Conservation (phyloP, 2,797 vertebrate genomes). For the Tapirus indicus region DNA sequence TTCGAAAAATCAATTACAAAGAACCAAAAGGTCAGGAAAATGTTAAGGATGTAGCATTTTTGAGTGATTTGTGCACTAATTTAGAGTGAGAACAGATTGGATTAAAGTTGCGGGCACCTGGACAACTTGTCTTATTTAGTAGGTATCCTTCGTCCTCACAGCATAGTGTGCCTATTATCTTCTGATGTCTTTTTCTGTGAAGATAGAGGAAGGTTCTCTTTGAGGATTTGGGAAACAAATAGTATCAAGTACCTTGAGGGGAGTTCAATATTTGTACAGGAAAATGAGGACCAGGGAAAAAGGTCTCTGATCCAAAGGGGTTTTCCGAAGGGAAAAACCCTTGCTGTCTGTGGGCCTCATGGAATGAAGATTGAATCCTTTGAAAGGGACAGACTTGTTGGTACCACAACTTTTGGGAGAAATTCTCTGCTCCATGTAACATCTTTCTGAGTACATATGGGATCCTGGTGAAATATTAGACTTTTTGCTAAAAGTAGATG, state of each 20-base stretch:
- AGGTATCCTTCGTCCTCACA: neutral
- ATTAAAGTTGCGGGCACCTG: neutral
- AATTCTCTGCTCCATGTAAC: rapidly evolving
- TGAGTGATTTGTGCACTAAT: neutral
- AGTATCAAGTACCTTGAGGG: neutral
- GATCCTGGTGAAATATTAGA: neutral
- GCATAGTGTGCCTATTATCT: neutral
- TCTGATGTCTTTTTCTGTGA: neutral
- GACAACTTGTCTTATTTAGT: neutral
- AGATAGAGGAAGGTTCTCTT: neutral
- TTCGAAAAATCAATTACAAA: constrained; percentile 2
- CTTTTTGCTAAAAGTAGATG: neutral
- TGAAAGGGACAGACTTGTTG: rapidly evolving
- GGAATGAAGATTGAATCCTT: neutral
- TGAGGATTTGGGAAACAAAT: neutral
- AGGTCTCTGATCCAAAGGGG: neutral
- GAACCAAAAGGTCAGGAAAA: neutral
- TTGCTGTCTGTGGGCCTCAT: neutral
- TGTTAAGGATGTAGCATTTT: neutral
- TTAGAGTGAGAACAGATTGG: neutral
- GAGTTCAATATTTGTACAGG: neutral
- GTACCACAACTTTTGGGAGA: neutral
- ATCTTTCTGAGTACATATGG: neutral
- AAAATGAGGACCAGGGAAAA: neutral
- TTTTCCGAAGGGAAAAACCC: neutral